Conservation (phyloP, 2,888 invertebrate genomes). For the Desoria tigrina region DNA sequence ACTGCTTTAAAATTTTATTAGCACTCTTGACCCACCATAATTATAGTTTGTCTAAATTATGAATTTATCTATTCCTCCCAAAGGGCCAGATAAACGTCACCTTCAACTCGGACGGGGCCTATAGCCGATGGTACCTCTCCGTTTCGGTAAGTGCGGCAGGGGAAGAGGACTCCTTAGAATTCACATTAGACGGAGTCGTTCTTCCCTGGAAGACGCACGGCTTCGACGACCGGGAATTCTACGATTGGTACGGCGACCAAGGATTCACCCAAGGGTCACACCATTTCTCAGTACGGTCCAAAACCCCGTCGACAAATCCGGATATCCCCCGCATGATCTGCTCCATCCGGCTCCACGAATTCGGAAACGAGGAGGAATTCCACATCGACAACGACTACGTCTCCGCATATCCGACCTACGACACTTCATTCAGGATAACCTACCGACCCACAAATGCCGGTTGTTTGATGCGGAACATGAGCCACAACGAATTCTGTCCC, state of each 20-base stretch:
- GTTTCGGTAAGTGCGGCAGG: conserved; percentile 29
- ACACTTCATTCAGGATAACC: conserved; percentile 21
- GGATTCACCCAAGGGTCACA: conserved; percentile 37
- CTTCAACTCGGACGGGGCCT: conserved; percentile 35
- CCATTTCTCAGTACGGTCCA: conserved; percentile 40
- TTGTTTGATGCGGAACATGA: conserved; percentile 51
- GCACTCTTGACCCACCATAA: no score
- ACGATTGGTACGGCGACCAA: conserved; percentile 35
- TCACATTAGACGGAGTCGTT: conserved; percentile 31
- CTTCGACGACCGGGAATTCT: conserved; percentile 41
- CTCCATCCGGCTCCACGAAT: conserved; percentile 44
- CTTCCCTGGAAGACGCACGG: conserved; percentile 40
- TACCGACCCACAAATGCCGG: conserved; percentile 50
- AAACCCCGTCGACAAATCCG: conserved; percentile 42
- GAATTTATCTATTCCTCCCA: no score
- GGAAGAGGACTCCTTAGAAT: conserved; percentile 26
- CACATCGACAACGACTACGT: conserved; percentile 23
- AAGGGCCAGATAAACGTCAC: conserved; percentile 11
- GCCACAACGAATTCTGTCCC: conserved; percentile 39
- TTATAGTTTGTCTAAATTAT: no score
- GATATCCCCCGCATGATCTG: conserved; percentile 49
- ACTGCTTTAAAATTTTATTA: no score
- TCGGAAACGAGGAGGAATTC: conserved; percentile 41
- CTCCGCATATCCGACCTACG: conserved; percentile 48
- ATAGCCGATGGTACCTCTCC: conserved; percentile 19